Evolutionary conservation across 2,113 vertebrate species (phyloP).

Genomic region (Nothocercus nigrocapillus): DNA sequence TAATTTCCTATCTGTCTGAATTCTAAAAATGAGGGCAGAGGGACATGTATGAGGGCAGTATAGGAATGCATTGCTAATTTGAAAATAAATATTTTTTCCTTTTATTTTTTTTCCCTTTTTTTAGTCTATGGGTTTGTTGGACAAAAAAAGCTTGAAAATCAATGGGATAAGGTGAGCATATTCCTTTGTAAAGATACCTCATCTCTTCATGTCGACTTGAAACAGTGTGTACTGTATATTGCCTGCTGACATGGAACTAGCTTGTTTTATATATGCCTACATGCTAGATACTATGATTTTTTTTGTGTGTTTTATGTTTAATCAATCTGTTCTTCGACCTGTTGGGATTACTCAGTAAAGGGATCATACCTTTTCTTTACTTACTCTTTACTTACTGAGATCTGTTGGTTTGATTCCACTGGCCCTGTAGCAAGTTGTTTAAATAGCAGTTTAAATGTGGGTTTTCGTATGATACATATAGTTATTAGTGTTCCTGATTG

Average conservation of each 20-base stretch:
- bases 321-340: background rate
- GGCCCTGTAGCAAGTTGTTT: background rate
- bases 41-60: fast-evolving
- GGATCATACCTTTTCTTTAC: background rate
- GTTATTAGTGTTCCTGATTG: background rate
- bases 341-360: background rate
- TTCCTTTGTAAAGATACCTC: background rate
- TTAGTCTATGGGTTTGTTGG: constrained; percentile 96
- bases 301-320: background rate
- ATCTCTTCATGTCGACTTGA: background rate
- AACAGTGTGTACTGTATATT: background rate
- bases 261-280: background rate
- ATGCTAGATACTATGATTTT: background rate
- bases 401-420: background rate
- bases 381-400: background rate
- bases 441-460: background rate
- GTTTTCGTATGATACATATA: fast-evolving
- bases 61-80: background rate
- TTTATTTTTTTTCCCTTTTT: background rate
- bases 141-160: constrained; percentile 99
- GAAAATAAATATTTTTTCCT: background rate
- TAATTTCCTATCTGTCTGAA: background rate
- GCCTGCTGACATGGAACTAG: background rate
- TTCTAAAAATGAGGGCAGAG: background rate
- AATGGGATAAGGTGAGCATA: constrained; percentile 92